Evolutionary conservation across 2,888 invertebrate genomes (phyloP).

Genomic region (Polymixis flavicincta): DNA sequence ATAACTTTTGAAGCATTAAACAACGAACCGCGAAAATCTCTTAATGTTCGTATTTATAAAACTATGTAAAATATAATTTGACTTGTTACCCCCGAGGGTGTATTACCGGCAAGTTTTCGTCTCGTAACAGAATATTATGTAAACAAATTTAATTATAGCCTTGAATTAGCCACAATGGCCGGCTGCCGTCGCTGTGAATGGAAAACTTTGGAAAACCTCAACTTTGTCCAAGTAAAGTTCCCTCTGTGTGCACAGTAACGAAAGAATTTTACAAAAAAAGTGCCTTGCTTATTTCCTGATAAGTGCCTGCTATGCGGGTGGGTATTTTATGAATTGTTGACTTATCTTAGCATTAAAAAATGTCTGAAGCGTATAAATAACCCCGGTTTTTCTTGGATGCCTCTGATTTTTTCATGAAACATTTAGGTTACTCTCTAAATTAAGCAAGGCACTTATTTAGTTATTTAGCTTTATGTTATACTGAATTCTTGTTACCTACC

Average conservation of each 20-base stretch:
- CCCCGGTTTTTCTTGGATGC: not conserved
- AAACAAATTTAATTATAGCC: constrained; percentile 89
- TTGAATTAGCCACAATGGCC: constrained; percentile 88
- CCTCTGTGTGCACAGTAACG: constrained; percentile 75
- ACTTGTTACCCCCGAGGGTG: constrained; percentile 63
- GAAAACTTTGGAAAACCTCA: constrained; percentile 84
- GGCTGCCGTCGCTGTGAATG: constrained; percentile 81
- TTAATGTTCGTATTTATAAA: constrained; percentile 56
- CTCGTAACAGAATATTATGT: constrained; percentile 83
- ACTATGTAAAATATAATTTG: constrained; percentile 64
- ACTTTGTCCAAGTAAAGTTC: constrained; percentile 81
- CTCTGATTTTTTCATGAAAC: not conserved
- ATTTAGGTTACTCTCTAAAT: not conserved
- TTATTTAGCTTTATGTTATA: no score
- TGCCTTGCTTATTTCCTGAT: constrained; percentile 75
- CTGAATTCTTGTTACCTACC: not conserved
- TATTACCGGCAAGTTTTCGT: constrained; percentile 78
- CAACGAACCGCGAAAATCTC: constrained; percentile 46
- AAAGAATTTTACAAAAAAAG: constrained; percentile 81
- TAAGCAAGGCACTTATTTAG: not conserved
- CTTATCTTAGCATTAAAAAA: constrained; percentile 27
- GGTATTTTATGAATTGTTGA: constrained; percentile 33
- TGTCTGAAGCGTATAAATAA: constrained; percentile 9
- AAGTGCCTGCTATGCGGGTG: constrained; percentile 62
- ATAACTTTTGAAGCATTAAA: constrained; percentile 45